Evolutionary conservation across 2,113 vertebrate species (phyloP).

Genomic region (Dicaeum eximium): DNA sequence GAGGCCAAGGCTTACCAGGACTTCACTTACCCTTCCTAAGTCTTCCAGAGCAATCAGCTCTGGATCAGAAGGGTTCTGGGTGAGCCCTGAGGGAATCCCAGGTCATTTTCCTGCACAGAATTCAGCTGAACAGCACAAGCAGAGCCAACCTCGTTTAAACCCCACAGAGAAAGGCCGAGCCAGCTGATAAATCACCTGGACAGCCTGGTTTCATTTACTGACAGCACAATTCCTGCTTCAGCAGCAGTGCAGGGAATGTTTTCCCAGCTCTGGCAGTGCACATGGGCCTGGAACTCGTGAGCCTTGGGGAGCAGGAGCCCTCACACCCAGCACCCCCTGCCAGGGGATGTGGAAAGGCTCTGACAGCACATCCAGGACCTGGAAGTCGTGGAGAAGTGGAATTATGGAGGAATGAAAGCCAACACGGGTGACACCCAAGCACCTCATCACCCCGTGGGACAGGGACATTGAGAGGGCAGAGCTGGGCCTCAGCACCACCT

Average conservation of each 20-base stretch:
- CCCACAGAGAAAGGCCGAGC: background rate
- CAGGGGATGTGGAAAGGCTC: background rate
- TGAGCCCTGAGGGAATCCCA: background rate
- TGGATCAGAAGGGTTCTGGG: background rate
- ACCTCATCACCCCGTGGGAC: background rate
- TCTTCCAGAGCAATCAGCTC: background rate
- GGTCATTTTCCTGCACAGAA: background rate
- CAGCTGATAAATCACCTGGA: background rate
- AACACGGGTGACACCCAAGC: fast-evolving
- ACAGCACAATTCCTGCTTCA: background rate
- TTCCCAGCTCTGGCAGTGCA: background rate
- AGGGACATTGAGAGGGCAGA: background rate
- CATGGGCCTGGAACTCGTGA: background rate
- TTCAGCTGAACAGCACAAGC: background rate
- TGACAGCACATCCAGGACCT: background rate
- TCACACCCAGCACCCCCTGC: background rate
- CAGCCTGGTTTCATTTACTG: background rate
- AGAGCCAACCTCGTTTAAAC: background rate
- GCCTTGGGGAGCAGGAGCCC: background rate
- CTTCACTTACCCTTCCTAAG: background rate
- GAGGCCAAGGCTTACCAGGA: background rate
- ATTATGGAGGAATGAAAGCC: background rate
- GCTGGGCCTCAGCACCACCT: background rate
- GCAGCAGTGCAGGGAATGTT: background rate
- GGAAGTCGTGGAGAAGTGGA: background rate